Evolutionary conservation across 2,797 vertebrate species (phyloP), one percentile per base, ranked within the genome.

Genomic region (Gastrophryne carolinensis): DNA sequence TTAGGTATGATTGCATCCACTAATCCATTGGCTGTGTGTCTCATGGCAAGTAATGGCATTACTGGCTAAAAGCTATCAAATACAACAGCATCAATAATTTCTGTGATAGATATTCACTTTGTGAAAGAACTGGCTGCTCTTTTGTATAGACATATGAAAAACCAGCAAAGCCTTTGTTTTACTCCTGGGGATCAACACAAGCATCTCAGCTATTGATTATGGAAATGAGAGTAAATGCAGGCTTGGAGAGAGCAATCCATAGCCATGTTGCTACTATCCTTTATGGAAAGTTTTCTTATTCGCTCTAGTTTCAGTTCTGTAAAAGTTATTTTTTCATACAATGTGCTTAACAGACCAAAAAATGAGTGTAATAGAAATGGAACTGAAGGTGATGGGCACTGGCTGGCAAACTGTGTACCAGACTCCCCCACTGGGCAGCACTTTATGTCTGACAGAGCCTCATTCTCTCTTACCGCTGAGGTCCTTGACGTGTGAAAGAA

Each of bases 401-500:
- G 75, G 19, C 41, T 72, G 68, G 61, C 60, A 72, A 52, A 58
- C 58, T 60, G 21, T 61, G 37, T 65, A 15, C 53, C 78, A 57
- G 30, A 19, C 72, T 79, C 26, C 72, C 78, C 65, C 52, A 54
- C 50, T 61, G 41, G 66, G 61, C 30, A 53, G 41, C 34, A 29
- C 41, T 37, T 50, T 66, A 57, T 32, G 57, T 70, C 75, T 79
- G 78, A 61, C 76, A 53, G 73, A 68, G 81, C 21, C 68, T 63
- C 66, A 62, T 79, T 70, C 72, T 73, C n/a, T 53, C 74, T 72
- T 73, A 57, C 73, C 61, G 52, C 78, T 2, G 68, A 86, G 84
- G 83, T 86, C 87, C 89, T 84, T 84, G 79, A 87, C 84, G 85
- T 86, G 84, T 76, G 29, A 89, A 89, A 87, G 78, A 26, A 89